phyloP scores from a whole-genome alignment of 1,140 invertebrate genomes.

The Oppia nitens region DNA sequence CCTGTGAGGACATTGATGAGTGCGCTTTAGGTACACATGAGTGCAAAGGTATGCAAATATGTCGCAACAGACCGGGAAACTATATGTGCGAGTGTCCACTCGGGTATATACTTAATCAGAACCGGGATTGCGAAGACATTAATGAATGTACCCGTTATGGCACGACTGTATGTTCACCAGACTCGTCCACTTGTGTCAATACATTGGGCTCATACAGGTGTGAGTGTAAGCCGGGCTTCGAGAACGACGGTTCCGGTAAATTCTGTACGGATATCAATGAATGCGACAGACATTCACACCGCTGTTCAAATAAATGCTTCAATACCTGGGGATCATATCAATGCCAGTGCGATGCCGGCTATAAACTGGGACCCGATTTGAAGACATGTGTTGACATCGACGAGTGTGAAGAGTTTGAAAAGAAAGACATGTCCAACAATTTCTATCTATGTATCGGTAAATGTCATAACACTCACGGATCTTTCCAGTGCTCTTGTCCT shows the following conservation, averaged over 20 bases:
- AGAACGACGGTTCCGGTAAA: constrained; percentile 31
- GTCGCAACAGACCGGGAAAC: constrained; percentile 67
- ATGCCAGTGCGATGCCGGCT: constrained; percentile 57
- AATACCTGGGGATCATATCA: constrained; percentile 65
- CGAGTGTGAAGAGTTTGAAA: constrained; percentile 45
- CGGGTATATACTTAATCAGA: constrained; percentile 36
- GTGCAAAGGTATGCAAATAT: constrained; percentile 52
- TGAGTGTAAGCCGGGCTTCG: constrained; percentile 52
- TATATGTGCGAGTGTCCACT: constrained; percentile 66
- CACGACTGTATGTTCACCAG: constrained; percentile 28
- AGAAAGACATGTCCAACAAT: constrained; percentile 5
- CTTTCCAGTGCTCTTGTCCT: constrained; percentile 69
- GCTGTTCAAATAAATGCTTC: constrained; percentile 66
- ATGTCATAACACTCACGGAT: constrained; percentile 73
- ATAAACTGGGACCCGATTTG: constrained; percentile 48
- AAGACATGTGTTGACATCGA: constrained; percentile 52
- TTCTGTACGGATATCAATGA: constrained; percentile 39
- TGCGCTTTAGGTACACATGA: constrained; percentile 55
- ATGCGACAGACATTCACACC: constrained; percentile 33
- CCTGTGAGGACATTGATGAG: constrained; percentile 56
- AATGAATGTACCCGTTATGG: constrained; percentile 41
- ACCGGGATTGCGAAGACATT: constrained; percentile 41
- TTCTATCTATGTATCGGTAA: constrained; percentile 54
- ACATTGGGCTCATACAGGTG: constrained; percentile 50
- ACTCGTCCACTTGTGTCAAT: constrained; percentile 37